Conservation (phyloP, 2,113 vertebrate genomes). For the Grus americana region DNA sequence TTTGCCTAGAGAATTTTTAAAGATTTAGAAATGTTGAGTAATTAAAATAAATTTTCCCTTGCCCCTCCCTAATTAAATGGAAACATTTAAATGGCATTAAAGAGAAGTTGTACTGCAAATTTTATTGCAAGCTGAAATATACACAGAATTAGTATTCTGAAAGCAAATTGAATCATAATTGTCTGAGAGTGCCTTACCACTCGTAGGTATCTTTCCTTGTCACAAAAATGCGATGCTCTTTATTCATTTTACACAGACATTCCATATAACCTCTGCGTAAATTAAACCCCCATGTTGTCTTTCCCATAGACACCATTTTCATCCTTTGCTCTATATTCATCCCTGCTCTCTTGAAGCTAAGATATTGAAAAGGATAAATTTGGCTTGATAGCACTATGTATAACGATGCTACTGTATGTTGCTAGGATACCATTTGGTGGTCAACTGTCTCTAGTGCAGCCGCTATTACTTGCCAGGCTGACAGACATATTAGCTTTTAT, state of each 20-base stretch:
- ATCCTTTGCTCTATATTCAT: conserved; percentile 24
- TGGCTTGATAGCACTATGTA: conserved; percentile 54
- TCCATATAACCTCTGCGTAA: neutral
- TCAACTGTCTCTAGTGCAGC: conserved; percentile 37
- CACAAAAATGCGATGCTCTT: neutral
- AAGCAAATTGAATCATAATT: neutral
- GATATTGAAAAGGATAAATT: conserved; percentile 63
- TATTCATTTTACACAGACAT: conserved; percentile 2
- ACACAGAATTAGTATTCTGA: neutral
- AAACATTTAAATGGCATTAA: neutral
- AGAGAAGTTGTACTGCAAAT: neutral
- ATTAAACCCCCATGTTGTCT: neutral
- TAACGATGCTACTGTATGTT: conserved; percentile 41
- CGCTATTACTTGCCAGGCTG: conserved; percentile 11
- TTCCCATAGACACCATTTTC: neutral
- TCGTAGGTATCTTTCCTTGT: neutral
- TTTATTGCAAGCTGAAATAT: neutral
- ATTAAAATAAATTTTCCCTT: neutral
- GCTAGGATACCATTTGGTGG: conserved; percentile 68
- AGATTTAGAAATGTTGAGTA: neutral
- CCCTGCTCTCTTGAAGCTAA: conserved; percentile 8
- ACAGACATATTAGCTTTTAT: conserved; percentile 45
- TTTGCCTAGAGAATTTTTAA: neutral
- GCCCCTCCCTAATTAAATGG: neutral
- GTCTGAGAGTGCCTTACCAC: neutral